Conservation (phyloP, 2,888 invertebrate species). For the Scaptomyza parva region DNA sequence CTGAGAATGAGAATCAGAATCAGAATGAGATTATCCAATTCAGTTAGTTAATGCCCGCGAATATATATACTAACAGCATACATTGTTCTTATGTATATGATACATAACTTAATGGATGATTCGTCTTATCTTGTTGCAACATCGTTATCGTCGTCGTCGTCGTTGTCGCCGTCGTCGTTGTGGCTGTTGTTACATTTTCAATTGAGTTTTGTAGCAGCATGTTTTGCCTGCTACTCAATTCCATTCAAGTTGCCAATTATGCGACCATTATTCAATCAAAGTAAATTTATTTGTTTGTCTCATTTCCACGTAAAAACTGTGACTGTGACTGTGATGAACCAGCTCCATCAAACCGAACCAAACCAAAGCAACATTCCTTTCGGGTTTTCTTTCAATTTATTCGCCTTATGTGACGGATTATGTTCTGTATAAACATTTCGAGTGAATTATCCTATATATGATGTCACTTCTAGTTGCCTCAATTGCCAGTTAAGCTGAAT, state of each 20-base stretch:
- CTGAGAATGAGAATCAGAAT: constrained; percentile 27
- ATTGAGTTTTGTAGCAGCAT: constrained; percentile 67
- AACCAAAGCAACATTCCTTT: constrained; percentile 4
- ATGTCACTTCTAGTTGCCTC: constrained; percentile 72
- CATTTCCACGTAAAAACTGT: constrained; percentile 74
- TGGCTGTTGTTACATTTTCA: constrained; percentile 58
- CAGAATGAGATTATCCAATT: constrained; percentile 78
- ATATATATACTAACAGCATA: constrained; percentile 12
- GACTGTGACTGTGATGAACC: constrained; percentile 56
- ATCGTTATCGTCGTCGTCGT: constrained; percentile 1
- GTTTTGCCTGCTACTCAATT: constrained; percentile 85
- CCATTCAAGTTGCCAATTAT: constrained; percentile 85
- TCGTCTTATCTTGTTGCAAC: constrained; percentile 37
- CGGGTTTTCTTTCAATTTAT: constrained; percentile 67
- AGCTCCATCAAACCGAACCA: constrained; percentile 9
- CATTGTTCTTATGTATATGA: not conserved
- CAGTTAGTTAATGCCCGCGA: constrained; percentile 71
- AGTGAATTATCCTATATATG: constrained; percentile 72
- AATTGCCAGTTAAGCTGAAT: constrained; percentile 62
- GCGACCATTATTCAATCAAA: constrained; percentile 85
- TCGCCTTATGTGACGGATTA: constrained; percentile 75
- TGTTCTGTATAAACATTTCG: constrained; percentile 73
- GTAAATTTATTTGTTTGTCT: constrained; percentile 85
- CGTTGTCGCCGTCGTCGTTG: not conserved
- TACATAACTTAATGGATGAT: constrained; percentile 6